Evolutionary conservation across 2,797 vertebrate species (phyloP), one percentile per base, ranked within the genome.

Genomic region (Rhinophrynus dorsalis): DNA sequence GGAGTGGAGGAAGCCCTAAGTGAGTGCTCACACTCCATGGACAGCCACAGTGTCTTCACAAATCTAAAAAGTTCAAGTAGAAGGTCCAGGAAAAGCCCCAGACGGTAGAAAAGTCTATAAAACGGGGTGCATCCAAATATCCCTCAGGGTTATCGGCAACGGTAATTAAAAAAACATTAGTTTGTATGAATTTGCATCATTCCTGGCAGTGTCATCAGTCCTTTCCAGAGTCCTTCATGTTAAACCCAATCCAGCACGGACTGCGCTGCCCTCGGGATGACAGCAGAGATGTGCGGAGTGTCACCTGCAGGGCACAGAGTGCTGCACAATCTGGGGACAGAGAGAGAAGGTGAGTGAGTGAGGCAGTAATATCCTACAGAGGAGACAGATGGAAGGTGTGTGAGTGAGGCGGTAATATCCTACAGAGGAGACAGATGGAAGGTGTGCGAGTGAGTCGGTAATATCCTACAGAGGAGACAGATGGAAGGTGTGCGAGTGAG

Each of bases 61-160:
- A 72, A 65, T 32, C 40, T 50, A 58, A 63, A 71, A 64, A 64
- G 52, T 65, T 72, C 60, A 72, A 72, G 68, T 71, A 50, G 60
- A 64, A 18, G 12, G 51, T 57, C 32, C 51, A 38, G 17, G 50
- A 48, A 38, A 64, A 15, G 24, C 9, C 12, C 51, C 33, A 12
- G 26, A 47, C 35, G 42, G 68, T 72, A 72, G 68, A 72, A 72
- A 72, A 72, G 60, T 72, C 61, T 72, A 72, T 57, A 64, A 72
- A 72, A 72, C 30, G 5, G 6, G 13, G 23, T 17, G 26, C 5
- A 4, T 17, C 60, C 27, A 23, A 33, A 30, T 48, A 3, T 3
- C 18, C 32, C 20, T 9, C 52, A 17, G 51, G 48, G 51, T 47
- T 37, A 44, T 23, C 32, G 11, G 47, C 12, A 21, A 15, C 48